phyloP scores from a whole-genome alignment of 1,140 invertebrate species.

The Oryctes rhinoceros region DNA sequence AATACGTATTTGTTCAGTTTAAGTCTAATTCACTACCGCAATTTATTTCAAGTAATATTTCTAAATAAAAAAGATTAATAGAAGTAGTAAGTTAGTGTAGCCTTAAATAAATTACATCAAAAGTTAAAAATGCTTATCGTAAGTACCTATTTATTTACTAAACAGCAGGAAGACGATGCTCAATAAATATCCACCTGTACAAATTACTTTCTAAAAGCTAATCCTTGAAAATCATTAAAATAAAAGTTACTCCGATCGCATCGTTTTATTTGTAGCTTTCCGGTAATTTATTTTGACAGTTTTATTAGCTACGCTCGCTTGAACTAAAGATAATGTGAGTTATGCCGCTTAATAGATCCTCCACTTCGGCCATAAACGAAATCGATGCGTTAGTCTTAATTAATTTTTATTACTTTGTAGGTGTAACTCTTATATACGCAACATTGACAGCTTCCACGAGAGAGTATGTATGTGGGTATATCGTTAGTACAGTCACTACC shows the following conservation, averaged over 20 bases:
- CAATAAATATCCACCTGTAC: not conserved
- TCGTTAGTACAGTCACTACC: not conserved
- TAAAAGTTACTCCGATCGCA: not conserved
- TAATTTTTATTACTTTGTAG: conserved; percentile 32
- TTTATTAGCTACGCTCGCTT: conserved; percentile 23
- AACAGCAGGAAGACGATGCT: not conserved
- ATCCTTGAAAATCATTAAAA: conserved; percentile 13
- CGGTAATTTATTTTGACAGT: conserved; percentile 37
- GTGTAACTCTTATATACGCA: not conserved
- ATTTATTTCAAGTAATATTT: no score
- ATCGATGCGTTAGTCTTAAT: conserved; percentile 4
- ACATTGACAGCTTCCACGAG: not conserved
- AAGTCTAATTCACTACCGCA: no score
- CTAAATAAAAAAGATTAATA: no score
- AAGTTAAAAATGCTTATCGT: no score
- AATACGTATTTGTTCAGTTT: no score
- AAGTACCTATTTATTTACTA: not conserved
- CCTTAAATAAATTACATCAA: no score
- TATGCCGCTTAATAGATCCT: not conserved
- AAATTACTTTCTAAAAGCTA: not conserved
- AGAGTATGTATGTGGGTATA: not conserved
- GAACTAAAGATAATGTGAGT: not conserved
- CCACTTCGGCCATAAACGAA: not conserved
- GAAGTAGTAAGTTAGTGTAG: no score
- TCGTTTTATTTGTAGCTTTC: conserved; percentile 15